These are phyloP conservation scores for Drosophila meridiana DNA, from an alignment of 2,888 invertebrate species.

Conservation along the genomic window DNA sequence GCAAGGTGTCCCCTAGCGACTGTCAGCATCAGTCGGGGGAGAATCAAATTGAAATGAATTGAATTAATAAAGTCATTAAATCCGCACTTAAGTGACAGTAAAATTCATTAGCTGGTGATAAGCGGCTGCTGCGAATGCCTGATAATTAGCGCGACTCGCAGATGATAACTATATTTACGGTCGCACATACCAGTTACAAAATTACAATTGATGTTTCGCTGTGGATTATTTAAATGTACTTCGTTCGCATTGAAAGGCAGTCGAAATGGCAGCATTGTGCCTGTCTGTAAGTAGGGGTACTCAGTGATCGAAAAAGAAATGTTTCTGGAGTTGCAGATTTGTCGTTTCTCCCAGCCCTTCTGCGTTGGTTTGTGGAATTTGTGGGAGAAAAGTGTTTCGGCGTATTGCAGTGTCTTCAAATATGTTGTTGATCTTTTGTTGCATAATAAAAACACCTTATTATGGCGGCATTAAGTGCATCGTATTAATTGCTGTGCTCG, in stretches of 20 bases:
- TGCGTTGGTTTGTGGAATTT: background rate
- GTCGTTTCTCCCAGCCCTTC: no score
- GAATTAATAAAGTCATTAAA: slow-evolving; percentile 76
- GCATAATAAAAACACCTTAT: slow-evolving; percentile 73
- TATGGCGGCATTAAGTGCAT: slow-evolving; percentile 72
- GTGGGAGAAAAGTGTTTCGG: background rate
- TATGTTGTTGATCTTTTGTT: slow-evolving; percentile 29
- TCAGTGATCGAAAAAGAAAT: background rate
- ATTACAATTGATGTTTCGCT: background rate
- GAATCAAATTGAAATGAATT: slow-evolving; percentile 49
- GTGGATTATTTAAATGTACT: background rate
- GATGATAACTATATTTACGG: slow-evolving; percentile 31
- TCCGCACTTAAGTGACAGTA: slow-evolving; percentile 75
- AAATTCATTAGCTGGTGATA: slow-evolving; percentile 69
- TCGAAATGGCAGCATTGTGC: background rate
- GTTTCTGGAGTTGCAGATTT: background rate
- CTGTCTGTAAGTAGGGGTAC: background rate
- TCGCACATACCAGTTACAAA: background rate
- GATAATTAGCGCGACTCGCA: slow-evolving; percentile 21
- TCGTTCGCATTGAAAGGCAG: background rate
- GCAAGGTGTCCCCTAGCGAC: slow-evolving; percentile 34
- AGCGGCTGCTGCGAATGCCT: slow-evolving; percentile 55
- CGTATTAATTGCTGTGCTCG: slow-evolving; percentile 64
- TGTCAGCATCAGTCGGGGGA: slow-evolving; percentile 15
- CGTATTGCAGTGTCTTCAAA: slow-evolving; percentile 1